phyloP scores from a whole-genome alignment of 2,113 vertebrate genomes.

The Azemiops feae region DNA sequence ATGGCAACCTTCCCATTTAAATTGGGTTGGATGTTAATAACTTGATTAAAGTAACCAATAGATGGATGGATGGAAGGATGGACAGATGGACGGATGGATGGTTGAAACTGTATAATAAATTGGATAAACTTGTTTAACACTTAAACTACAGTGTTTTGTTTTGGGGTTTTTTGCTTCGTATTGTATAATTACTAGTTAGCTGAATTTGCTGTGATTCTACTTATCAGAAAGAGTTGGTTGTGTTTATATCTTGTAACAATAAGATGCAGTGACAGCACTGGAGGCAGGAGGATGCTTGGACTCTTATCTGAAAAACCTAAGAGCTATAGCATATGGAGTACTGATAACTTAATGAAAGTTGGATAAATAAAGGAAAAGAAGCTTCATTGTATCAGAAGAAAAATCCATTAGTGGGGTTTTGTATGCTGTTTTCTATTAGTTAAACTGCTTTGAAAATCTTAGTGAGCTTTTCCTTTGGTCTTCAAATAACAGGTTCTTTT shows the following conservation, averaged over 20 bases:
- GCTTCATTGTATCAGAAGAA: constrained; percentile 44
- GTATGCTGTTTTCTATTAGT: constrained; percentile 66
- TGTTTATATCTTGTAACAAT: constrained; percentile 38
- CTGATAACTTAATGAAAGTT: constrained; percentile 63
- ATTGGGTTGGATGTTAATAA: neutral
- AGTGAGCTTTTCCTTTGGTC: constrained; percentile 57
- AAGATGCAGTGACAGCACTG: constrained; percentile 36
- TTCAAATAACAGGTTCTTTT: constrained; percentile 44
- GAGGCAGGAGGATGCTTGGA: constrained; percentile 44
- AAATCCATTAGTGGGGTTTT: constrained; percentile 59
- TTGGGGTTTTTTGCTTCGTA: neutral
- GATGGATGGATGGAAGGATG: neutral
- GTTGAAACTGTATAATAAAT: neutral
- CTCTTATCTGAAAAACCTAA: constrained; percentile 59
- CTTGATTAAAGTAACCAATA: neutral
- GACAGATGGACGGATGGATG: neutral
- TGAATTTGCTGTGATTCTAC: constrained; percentile 30
- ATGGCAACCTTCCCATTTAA: neutral
- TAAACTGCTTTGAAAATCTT: constrained; percentile 61
- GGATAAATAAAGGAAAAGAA: constrained; percentile 65
- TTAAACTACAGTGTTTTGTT: neutral
- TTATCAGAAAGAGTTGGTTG: constrained; percentile 19
- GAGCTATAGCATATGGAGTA: constrained; percentile 55
- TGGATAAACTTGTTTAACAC: neutral
- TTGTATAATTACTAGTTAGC: constrained; percentile 25